These are phyloP conservation scores for Epinotia nisella DNA, from an alignment of 2,888 invertebrate genomes.

Conservation along the genomic window DNA sequence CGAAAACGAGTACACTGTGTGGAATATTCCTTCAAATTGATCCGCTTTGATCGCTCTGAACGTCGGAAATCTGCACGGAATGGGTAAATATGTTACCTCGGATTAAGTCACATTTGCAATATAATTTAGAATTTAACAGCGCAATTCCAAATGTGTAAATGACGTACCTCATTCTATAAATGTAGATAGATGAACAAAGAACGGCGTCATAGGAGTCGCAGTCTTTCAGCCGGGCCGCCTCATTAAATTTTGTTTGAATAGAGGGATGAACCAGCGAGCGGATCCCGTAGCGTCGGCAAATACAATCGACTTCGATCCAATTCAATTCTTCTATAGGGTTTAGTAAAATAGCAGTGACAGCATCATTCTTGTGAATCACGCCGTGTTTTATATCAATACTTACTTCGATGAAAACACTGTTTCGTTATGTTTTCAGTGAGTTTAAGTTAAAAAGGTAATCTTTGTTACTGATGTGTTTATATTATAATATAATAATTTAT, in stretches of 20 bases:
- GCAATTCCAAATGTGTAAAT: constrained; percentile 1
- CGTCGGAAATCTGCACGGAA: neutral
- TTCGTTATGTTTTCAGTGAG: neutral
- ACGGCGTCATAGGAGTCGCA: constrained; percentile 42
- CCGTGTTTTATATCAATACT: neutral
- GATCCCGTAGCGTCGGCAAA: constrained; percentile 56
- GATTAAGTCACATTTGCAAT: no score
- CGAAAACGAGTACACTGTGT: no score
- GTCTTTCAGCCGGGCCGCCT: constrained; percentile 65
- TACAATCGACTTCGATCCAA: constrained; percentile 38
- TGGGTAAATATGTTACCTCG: no score
- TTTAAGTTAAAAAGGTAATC: no score
- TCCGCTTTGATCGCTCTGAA: no score
- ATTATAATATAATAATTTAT: neutral
- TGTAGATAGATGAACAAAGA: constrained; percentile 25
- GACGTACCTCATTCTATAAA: neutral
- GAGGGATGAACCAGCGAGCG: constrained; percentile 70
- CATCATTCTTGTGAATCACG: neutral
- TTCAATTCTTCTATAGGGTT: constrained; percentile 8
- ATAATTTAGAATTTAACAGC: neutral
- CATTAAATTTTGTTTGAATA: constrained; percentile 84
- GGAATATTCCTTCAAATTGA: no score
- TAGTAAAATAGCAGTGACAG: constrained; percentile 14
- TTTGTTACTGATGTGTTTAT: no score
- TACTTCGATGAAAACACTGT: neutral